Evolutionary conservation across 2,113 vertebrate species (phyloP).

Genomic region (Chlorodrepanis virens): DNA sequence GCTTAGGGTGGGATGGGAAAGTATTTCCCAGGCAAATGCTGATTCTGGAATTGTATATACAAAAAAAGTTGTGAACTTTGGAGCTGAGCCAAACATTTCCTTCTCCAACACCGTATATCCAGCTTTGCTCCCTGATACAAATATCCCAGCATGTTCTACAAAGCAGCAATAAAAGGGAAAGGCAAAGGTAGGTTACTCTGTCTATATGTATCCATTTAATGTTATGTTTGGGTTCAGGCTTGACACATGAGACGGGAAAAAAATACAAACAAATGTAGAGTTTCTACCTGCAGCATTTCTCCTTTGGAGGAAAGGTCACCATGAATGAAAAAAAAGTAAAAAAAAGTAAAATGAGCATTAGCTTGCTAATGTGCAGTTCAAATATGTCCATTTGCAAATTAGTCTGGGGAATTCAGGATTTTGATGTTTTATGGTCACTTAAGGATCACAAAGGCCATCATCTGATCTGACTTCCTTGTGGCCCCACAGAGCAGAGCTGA

Average conservation of each 20-base stretch:
- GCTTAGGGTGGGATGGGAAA: conserved; percentile 33
- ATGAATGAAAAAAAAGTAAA: background rate
- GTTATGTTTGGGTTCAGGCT: background rate
- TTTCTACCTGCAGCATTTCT: background rate
- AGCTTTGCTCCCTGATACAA: background rate
- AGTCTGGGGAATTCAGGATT: background rate
- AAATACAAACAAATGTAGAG: background rate
- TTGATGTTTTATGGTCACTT: background rate
- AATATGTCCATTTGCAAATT: background rate
- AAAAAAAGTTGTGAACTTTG: conserved; percentile 54
- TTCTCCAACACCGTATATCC: conserved; percentile 48
- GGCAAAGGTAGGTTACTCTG: background rate
- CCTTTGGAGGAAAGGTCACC: background rate
- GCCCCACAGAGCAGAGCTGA: background rate
- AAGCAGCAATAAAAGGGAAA: background rate
- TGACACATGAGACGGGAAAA: background rate
- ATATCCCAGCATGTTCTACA: background rate
- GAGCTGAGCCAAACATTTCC: background rate
- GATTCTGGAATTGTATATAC: conserved; percentile 45
- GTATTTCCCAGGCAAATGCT: conserved; percentile 41
- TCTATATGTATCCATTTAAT: background rate
- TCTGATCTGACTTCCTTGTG: background rate
- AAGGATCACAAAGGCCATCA: background rate
- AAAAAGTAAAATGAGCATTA: background rate
- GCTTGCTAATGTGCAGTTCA: background rate